A percentile compares a stretch with the other conserved stretches of the same genome.
These are phyloP conservation scores for Hippopotamus amphibius DNA, from an alignment of 2,113 vertebrate species.

Conservation along the genomic window DNA sequence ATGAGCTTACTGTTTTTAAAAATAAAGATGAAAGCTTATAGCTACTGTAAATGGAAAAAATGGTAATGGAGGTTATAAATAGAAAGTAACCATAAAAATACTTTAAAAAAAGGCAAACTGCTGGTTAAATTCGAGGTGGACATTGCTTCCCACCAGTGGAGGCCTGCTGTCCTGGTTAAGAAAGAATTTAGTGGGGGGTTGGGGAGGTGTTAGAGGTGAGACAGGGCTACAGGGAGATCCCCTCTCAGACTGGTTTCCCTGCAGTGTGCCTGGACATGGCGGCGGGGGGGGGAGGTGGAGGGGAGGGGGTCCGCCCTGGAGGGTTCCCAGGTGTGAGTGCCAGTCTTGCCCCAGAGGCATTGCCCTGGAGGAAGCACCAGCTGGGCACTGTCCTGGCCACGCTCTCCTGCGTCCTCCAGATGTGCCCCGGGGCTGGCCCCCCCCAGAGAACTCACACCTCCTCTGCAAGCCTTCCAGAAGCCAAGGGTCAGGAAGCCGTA, in stretches of 20 bases:
- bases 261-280: too few relatives aligned
- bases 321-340: not conserved
- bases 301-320: not conserved
- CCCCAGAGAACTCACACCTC: not conserved
- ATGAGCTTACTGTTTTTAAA: not conserved
- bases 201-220: not conserved
- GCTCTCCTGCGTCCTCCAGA: not conserved
- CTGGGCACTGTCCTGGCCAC: too few relatives aligned
- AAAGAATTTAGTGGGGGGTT: not conserved
- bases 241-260: not conserved
- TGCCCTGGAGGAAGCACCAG: not conserved
- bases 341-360: not conserved
- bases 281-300: not conserved
- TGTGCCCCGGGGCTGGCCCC: not conserved
- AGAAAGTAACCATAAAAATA: conserved; percentile 38
- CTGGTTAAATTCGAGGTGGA: not conserved
- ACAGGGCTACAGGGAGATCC: not conserved
- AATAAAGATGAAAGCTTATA: not conserved
- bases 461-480: not conserved
- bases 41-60: conserved; percentile 16
- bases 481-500: conserved; percentile 44
- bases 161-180: not conserved
- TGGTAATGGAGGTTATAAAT: not conserved
- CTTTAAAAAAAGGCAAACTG: not conserved
- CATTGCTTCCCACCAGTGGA: not conserved